phyloP scores from a whole-genome alignment of 2,113 vertebrate species.

The Malurus melanocephalus region DNA sequence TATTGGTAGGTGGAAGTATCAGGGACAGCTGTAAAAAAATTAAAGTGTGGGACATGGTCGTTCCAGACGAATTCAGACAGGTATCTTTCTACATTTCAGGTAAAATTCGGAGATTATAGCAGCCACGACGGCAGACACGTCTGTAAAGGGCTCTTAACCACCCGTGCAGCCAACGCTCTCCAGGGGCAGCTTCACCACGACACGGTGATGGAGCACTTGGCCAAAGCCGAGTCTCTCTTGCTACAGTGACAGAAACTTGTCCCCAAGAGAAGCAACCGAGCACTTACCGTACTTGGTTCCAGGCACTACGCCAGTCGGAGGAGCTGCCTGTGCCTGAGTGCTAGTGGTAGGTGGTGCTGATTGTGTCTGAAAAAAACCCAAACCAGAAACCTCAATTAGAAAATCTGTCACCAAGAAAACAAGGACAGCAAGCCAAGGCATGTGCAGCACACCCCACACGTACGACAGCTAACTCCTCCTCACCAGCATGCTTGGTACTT shows the following conservation, averaged over 20 bases:
- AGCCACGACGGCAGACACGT: not conserved
- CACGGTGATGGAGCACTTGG: not conserved
- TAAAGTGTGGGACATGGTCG: not conserved
- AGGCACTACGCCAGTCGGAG: conserved; percentile 75
- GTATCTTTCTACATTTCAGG: not conserved
- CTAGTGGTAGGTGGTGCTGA: conserved; percentile 72
- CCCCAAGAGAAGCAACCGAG: not conserved
- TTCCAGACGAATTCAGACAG: conserved; percentile 10
- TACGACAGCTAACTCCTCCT: not conserved
- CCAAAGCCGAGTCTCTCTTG: not conserved
- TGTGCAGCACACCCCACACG: not conserved
- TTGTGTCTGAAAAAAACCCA: conserved; percentile 67
- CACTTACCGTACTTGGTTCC: conserved; percentile 79
- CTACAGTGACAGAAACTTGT: not conserved
- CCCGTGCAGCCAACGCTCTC: not conserved
- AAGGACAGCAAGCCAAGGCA: not conserved
- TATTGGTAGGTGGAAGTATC: conserved; percentile 95
- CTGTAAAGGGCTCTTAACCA: not conserved
- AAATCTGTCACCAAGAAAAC: not conserved
- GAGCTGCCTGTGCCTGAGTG: conserved; percentile 66
- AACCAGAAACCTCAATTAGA: not conserved
- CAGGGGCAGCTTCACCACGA: conserved; percentile 11
- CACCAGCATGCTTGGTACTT: not conserved
- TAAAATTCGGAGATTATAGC: not conserved
- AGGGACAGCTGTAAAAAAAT: conserved; percentile 79